Conservation (phyloP, 2,113 vertebrate species). For the Hemiprocne comata region DNA sequence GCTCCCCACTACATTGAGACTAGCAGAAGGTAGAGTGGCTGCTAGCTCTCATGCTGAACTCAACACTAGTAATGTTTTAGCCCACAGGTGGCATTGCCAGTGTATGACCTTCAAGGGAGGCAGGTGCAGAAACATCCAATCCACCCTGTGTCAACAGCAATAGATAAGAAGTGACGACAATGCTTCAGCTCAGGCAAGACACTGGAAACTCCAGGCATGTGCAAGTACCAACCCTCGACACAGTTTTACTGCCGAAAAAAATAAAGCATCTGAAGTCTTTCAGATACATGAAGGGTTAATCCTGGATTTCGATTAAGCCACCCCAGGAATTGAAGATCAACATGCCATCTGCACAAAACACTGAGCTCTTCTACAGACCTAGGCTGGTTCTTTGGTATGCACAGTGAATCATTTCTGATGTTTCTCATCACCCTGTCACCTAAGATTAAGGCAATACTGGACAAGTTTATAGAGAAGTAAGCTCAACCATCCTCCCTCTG, state of each 20-base stretch:
- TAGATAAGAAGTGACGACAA: not conserved
- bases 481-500: not conserved
- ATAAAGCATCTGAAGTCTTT: not conserved
- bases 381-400: not conserved
- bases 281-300: not conserved
- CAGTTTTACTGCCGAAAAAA: not conserved
- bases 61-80: fast-evolving
- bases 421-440: not conserved
- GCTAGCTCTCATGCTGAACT: not conserved
- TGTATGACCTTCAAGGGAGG: not conserved
- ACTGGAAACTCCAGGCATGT: not conserved
- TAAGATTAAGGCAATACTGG: not conserved
- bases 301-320: not conserved
- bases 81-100: not conserved
- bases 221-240: not conserved
- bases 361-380: not conserved
- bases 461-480: not conserved
- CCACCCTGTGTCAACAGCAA: not conserved
- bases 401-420: not conserved
- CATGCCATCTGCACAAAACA: not conserved
- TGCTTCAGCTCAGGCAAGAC: not conserved
- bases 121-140: not conserved
- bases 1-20: not conserved
- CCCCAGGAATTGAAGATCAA: not conserved
- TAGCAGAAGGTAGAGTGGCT: not conserved